Percentiles rank a stretch among this genome's conserved stretches.
Conservation (phyloP, 2,888 invertebrate species). For the Drosophila tripunctata region DNA sequence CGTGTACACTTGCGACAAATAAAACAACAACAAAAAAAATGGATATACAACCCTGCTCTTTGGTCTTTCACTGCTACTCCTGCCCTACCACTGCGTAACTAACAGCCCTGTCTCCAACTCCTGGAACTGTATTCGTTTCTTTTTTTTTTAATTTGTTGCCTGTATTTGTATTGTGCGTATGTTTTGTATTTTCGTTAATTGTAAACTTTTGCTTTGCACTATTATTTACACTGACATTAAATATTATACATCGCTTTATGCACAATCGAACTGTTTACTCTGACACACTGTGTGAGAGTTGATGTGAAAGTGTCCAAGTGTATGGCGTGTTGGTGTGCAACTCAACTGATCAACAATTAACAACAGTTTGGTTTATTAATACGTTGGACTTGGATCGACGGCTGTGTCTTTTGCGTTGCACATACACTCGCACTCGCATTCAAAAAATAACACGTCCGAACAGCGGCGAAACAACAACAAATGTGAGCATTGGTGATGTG, state of each 20-base stretch:
- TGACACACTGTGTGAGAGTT: slow-evolving; percentile 9
- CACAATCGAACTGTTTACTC: slow-evolving; percentile 1
- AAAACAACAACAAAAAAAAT: slow-evolving; percentile 11
- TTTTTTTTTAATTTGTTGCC: background rate
- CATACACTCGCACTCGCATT: slow-evolving; percentile 51
- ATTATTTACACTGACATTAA: slow-evolving; percentile 39
- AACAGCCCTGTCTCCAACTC: slow-evolving; percentile 36
- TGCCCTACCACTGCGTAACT: slow-evolving; percentile 1
- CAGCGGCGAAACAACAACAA: slow-evolving; percentile 56
- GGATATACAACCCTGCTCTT: slow-evolving; percentile 34
- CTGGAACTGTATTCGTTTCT: background rate
- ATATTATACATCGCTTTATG: slow-evolving; percentile 26
- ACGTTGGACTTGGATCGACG: slow-evolving; percentile 22
- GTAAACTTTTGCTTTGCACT: slow-evolving; percentile 16
- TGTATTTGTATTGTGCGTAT: background rate
- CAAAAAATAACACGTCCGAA: slow-evolving; percentile 54
- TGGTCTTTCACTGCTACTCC: background rate
- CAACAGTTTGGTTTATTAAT: slow-evolving; percentile 32
- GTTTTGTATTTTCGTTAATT: slow-evolving; percentile 4
- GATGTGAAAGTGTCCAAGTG: slow-evolving; percentile 3
- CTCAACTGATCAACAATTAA: slow-evolving; percentile 33
- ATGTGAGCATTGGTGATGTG: slow-evolving; percentile 31
- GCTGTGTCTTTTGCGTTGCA: slow-evolving; percentile 29
- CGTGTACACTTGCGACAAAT: slow-evolving; percentile 18
- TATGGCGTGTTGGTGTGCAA: slow-evolving; percentile 20